Evolutionary conservation across 2,797 vertebrate genomes (phyloP), one percentile per base, ranked within the genome.

Genomic region (Cossypha niveicapilla): DNA sequence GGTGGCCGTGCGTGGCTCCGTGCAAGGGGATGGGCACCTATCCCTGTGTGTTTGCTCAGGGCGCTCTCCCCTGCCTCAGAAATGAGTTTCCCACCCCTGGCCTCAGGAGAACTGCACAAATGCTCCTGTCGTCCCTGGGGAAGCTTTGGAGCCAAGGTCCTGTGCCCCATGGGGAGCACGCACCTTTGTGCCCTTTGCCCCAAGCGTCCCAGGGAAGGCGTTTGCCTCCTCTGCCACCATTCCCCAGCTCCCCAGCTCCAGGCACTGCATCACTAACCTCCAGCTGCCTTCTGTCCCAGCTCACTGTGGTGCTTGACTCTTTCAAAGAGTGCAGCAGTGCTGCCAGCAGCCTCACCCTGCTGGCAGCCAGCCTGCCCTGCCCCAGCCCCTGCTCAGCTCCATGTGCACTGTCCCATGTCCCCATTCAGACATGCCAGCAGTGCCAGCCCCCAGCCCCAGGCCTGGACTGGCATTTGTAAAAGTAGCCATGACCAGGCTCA

Each of bases 1-100:
- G 9, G 44, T 9, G 9, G 42, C 76, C 1, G 0, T 2, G 1
- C 7, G 1, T 0, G 9, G 41, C 39, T 76, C 54, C 4, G 0
- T 2, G 17, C 2, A 13, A 39, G 22, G 15, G 5, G 0, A 28
- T 3, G 22, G 48, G 57, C 9, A 2, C 28, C 25, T 24, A 21
- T 48, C 19, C 0, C 1, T 13, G 28, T 2, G 21, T 2, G 3
- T 34, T 30, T 35, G 21, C 42, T 72, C 41, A 3, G 39, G 21
- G 25, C 3, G 2, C 28, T 23, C 23, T 60, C 7, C 11, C 23
- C 48, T 63, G 32, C 60, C 39, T 47, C 4, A 1, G 18, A 44
- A 12, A 14, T 25, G 44, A 12, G 8, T n/a, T 85, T 88, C 28
- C 15, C 25, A 17, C 22, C 15, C 8, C 19, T 30, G n/a, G 27